A percentile compares a stretch with the other conserved stretches of the same genome.
These are phyloP conservation scores for Drosophila nannoptera DNA, from an alignment of 1,140 invertebrate genomes.

Conservation along the genomic window DNA sequence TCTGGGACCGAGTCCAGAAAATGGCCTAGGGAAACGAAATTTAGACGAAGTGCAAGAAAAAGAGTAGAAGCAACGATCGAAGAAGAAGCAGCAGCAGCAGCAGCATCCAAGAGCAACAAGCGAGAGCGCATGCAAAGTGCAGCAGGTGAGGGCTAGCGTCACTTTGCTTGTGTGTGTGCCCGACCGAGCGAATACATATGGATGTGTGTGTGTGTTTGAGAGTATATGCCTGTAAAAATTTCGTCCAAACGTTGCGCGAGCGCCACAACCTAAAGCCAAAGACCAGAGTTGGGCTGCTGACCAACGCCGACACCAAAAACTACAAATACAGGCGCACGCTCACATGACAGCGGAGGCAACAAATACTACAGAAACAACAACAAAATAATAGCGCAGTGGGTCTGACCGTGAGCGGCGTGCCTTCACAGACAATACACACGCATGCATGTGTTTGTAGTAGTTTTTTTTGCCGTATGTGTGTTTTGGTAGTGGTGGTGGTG, in stretches of 20 bases:
- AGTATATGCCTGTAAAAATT: conserved; percentile 54
- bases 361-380: conserved; percentile 33
- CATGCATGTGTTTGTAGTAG: conserved; percentile 31
- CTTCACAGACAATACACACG: conserved; percentile 40
- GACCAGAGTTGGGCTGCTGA: conserved; percentile 41
- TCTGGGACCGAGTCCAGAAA: conserved; percentile 23
- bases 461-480: conserved; percentile 28
- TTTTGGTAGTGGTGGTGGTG: conserved; percentile 40
- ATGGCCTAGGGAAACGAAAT: conserved; percentile 30
- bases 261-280: conserved; percentile 42
- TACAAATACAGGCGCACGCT: conserved; percentile 47
- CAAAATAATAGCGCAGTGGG: conserved; percentile 48
- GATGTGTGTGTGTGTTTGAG: conserved; percentile 36
- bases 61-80: conserved; percentile 18
- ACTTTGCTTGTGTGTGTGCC: conserved; percentile 5
- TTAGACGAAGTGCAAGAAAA: conserved; percentile 39
- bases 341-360: conserved; percentile 53
- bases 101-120: conserved; percentile 47
- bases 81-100: conserved; percentile 8
- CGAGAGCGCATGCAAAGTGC: conserved; percentile 55
- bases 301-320: conserved; percentile 43
- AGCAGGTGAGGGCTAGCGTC: conserved; percentile 59
- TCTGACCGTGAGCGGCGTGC: conserved; percentile 39
- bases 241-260: conserved; percentile 46
- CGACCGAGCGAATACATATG: conserved; percentile 11